Conservation (phyloP, 2,113 vertebrate genomes). For the Rattus norvegicus region GRCr8 NC_086028.1:12310001-12310500, state of each 20-base stretch:
- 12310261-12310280: background rate
- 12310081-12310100: background rate
- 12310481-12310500: no score
- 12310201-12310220: background rate
- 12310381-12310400: background rate
- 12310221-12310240: background rate
- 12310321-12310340: background rate
- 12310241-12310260: background rate
- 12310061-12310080: background rate
- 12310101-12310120: background rate
- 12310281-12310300: background rate
- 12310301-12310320: background rate
- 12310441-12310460: background rate
- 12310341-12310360: background rate
- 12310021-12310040: slow-evolving; percentile 12
- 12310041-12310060: background rate
- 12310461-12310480: background rate
- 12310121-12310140: slow-evolving; percentile 23
- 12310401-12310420: background rate
- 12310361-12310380: background rate
- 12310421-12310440: background rate
- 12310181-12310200: background rate
- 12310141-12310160: background rate
- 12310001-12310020: background rate
- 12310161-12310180: background rate